These are phyloP conservation scores for Varecia variegata DNA, from an alignment of 2,797 vertebrate species.

Conservation along the genomic window DNA sequence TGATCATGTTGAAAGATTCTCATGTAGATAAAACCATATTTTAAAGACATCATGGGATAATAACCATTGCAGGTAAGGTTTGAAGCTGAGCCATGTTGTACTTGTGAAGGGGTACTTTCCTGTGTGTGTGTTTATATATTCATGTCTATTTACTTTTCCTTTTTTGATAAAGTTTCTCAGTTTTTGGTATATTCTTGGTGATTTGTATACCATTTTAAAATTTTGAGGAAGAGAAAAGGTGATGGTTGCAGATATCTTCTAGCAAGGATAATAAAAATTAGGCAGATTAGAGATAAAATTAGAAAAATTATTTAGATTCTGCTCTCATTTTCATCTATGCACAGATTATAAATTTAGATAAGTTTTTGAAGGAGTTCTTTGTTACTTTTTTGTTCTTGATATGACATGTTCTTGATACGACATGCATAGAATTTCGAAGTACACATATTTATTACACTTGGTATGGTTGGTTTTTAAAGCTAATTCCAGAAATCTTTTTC, in stretches of 20 bases:
- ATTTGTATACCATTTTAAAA: conserved; percentile 29
- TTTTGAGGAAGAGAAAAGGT: conserved; percentile 8
- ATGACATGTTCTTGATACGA: neutral
- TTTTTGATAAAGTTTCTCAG: neutral
- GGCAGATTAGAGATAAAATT: neutral
- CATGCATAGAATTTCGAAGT: neutral
- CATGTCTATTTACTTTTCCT: neutral
- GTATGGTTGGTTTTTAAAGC: conserved; percentile 21
- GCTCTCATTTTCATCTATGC: neutral
- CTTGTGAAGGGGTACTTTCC: neutral
- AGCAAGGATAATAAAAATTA: neutral
- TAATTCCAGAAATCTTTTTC: neutral
- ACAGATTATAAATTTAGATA: neutral
- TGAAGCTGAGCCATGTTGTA: neutral
- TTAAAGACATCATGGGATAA: neutral
- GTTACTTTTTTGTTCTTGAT: neutral
- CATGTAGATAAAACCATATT: neutral
- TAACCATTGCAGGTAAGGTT: neutral
- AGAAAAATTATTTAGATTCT: neutral
- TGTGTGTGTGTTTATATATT: neutral
- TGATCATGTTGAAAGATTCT: neutral
- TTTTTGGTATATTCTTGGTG: neutral
- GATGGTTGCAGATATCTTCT: neutral
- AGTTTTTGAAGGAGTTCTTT: neutral
- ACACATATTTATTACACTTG: neutral